Conservation (phyloP, 2,113 vertebrate species). For the Romanogobio albipinnatus region DNA sequence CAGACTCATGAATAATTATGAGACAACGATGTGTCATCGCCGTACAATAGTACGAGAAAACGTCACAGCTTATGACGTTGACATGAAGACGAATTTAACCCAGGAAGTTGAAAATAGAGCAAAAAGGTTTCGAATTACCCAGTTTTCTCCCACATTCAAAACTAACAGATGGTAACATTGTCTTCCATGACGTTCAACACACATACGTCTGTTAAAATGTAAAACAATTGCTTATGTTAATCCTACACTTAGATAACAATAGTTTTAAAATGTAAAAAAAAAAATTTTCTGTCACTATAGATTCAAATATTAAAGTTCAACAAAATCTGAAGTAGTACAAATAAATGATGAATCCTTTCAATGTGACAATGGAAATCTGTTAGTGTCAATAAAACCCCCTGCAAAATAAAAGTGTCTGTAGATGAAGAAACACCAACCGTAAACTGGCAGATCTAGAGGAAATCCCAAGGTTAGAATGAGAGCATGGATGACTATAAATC, state of each 20-base stretch:
- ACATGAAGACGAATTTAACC: too few relatives aligned
- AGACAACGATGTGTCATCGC: too few relatives aligned
- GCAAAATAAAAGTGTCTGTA: neutral
- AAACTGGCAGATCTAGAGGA: neutral
- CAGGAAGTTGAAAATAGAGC: too few relatives aligned
- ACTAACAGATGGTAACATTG: too few relatives aligned
- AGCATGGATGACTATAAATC: neutral
- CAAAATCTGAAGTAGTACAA: neutral
- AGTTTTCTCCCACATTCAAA: too few relatives aligned
- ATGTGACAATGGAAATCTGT: neutral
- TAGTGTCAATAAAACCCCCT: neutral
- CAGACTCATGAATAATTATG: too few relatives aligned
- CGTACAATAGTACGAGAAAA: too few relatives aligned
- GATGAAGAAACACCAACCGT: neutral
- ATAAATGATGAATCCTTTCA: neutral
- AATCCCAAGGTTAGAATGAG: slow-evolving; percentile 3
- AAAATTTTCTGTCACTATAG: neutral
- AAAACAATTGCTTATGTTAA: too few relatives aligned
- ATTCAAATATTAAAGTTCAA: neutral
- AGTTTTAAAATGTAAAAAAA: neutral
- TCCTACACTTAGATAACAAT: neutral
- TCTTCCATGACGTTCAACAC: too few relatives aligned
- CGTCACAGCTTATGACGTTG: too few relatives aligned
- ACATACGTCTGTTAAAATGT: too few relatives aligned
- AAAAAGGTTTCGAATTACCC: too few relatives aligned